Conservation (phyloP, 1,140 invertebrate species). For the Drosophila kanapiae region DNA sequence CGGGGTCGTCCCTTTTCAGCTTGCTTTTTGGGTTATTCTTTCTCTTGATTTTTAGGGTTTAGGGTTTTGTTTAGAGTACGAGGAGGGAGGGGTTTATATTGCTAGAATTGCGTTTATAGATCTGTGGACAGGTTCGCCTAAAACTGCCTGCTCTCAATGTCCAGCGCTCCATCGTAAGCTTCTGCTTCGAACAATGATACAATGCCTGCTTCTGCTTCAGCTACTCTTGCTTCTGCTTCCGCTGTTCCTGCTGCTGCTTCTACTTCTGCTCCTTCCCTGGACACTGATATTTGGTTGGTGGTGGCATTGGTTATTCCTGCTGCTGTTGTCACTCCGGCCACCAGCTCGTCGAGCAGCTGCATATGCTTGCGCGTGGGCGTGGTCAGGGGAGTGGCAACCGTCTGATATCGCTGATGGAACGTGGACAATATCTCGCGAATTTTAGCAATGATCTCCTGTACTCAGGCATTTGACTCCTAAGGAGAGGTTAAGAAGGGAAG, state of each 20-base stretch:
- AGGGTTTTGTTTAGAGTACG: not conserved
- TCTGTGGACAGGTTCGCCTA: slow-evolving; percentile 39
- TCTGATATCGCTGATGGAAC: slow-evolving; percentile 89
- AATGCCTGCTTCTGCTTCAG: not conserved
- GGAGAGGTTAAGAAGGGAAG: not conserved
- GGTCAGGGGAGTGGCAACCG: slow-evolving; percentile 70
- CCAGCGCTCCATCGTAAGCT: slow-evolving; percentile 48
- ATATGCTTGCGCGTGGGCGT: slow-evolving; percentile 71
- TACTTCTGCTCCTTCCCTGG: not conserved
- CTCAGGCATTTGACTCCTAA: slow-evolving; percentile 90
- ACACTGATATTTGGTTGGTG: slow-evolving; percentile 15
- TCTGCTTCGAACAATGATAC: not conserved
- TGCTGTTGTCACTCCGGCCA: slow-evolving; percentile 30
- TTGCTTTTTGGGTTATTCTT: no score
- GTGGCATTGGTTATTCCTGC: slow-evolving; percentile 10
- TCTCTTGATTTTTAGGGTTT: no score
- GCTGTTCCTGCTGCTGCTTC: not conserved
- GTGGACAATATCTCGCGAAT: slow-evolving; percentile 90
- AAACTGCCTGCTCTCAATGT: slow-evolving; percentile 60
- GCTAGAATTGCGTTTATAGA: slow-evolving; percentile 71
- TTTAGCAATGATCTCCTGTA: slow-evolving; percentile 92
- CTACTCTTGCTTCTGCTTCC: not conserved
- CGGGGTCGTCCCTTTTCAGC: no score
- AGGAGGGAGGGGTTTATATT: slow-evolving; percentile 42
- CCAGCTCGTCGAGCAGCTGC: slow-evolving; percentile 69